These are phyloP conservation scores for Arremon aurantiirostris DNA, from an alignment of 2,797 vertebrate species.

Conservation along the genomic window DNA sequence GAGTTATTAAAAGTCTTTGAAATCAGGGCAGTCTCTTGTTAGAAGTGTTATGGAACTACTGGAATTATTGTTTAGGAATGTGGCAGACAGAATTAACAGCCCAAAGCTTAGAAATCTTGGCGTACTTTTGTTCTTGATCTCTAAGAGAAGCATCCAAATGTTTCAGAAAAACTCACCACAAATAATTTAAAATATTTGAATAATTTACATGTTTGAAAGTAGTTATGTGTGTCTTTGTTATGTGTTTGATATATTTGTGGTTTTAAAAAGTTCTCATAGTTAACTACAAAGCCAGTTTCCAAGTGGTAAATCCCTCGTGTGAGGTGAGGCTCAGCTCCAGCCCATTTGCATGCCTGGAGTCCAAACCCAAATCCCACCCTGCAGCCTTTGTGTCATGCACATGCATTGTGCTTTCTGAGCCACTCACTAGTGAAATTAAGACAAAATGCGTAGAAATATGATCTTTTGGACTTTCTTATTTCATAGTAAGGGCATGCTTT, in stretches of 20 bases:
- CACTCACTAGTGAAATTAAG: background rate
- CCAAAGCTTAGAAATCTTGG: background rate
- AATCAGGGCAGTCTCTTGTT: background rate
- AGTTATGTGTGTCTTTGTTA: background rate
- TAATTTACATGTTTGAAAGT: background rate
- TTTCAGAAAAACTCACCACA: background rate
- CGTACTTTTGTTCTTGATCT: background rate
- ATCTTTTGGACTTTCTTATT: background rate
- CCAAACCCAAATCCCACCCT: conserved; percentile 1
- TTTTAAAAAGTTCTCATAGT: background rate
- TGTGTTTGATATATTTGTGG: background rate
- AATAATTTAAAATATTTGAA: background rate
- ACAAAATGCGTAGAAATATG: background rate
- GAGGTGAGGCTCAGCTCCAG: background rate
- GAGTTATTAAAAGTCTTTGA: background rate
- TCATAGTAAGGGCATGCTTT: background rate
- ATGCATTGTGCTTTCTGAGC: background rate
- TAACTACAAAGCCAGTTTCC: background rate
- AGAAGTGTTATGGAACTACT: background rate
- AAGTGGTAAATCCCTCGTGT: background rate
- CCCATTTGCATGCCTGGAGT: background rate
- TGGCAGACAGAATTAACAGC: background rate
- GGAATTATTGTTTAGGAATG: background rate
- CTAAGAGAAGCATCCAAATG: background rate
- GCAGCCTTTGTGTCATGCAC: background rate